These are phyloP conservation scores for Ctenochaetus hawaiiensis DNA, from an alignment of 2,797 vertebrate genomes.

Conservation along the genomic window DNA sequence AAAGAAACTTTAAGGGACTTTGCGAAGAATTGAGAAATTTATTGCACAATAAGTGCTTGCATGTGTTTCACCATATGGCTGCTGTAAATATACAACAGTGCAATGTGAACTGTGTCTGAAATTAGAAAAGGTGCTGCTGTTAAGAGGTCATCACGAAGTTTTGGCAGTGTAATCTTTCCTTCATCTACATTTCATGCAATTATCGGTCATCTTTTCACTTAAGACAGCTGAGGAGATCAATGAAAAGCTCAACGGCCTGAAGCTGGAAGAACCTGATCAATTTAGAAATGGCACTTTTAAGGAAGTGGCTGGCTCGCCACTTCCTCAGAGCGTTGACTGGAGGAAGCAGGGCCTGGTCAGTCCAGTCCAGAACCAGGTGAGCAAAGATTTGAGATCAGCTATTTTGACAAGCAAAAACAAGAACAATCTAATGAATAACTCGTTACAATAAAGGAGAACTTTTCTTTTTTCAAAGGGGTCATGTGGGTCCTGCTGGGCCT, in stretches of 20 bases:
- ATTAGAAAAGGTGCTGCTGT: neutral
- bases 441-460: neutral
- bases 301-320: rapidly evolving
- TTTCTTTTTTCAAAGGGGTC: constrained; percentile 64
- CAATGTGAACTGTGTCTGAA: neutral
- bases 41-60: neutral
- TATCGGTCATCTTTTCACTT: constrained; percentile 29
- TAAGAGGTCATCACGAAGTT: neutral
- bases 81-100: neutral
- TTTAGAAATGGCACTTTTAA: constrained; percentile 48
- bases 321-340: constrained; percentile 88
- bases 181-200: neutral
- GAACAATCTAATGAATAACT: neutral
- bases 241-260: constrained; percentile 77
- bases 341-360: constrained; percentile 86
- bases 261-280: constrained; percentile 49
- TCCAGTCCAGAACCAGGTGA: constrained; percentile 88
- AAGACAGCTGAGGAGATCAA: constrained; percentile 87
- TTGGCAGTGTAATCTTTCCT: too few species aligned
- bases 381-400: neutral
- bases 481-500: constrained; percentile 88
- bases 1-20: neutral
- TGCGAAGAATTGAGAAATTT: too few species aligned
- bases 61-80: neutral
- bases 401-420: neutral